Evolutionary conservation across 2,113 vertebrate species (phyloP).

Genomic region (Cephalopholis sonnerati): DNA sequence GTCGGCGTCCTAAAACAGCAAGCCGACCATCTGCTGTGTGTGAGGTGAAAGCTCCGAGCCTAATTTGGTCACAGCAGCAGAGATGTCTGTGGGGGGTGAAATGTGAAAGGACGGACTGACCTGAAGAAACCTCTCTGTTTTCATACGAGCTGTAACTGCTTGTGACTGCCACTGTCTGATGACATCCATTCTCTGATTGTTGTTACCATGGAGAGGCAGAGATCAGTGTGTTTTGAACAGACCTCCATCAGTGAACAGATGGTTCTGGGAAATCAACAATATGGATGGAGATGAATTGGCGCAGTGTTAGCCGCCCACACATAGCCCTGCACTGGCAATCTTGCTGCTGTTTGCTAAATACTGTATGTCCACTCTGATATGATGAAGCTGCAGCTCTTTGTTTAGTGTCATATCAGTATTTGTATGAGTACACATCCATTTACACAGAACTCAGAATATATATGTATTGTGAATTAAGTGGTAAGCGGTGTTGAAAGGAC

Average conservation of each 20-base stretch:
- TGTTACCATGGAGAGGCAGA: slow-evolving; percentile 51
- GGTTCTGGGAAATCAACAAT: slow-evolving; percentile 45
- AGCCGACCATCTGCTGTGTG: slow-evolving; percentile 34
- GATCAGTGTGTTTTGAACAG: slow-evolving; percentile 8
- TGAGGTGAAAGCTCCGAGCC: slow-evolving; percentile 31
- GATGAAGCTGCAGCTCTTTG: not conserved
- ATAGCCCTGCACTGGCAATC: not conserved
- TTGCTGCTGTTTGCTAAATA: slow-evolving; percentile 14
- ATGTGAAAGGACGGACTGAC: slow-evolving; percentile 12
- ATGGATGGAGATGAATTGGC: slow-evolving; percentile 47
- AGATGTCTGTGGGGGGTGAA: slow-evolving; percentile 17
- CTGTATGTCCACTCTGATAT: not conserved
- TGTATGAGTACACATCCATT: not conserved
- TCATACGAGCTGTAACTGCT: not conserved
- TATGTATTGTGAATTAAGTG: not conserved
- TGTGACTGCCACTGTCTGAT: not conserved
- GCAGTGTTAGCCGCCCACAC: slow-evolving; percentile 40
- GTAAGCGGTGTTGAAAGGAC: not conserved
- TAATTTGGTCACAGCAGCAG: slow-evolving; percentile 59
- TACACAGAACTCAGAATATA: not conserved
- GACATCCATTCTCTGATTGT: slow-evolving; percentile 9
- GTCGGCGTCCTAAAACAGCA: slow-evolving; percentile 2
- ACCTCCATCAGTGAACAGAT: slow-evolving; percentile 34
- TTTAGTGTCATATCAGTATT: not conserved
- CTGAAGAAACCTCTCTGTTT: not conserved